phyloP scores from a whole-genome alignment of 2,113 vertebrate species.

The Circaetus cinerascens region DNA sequence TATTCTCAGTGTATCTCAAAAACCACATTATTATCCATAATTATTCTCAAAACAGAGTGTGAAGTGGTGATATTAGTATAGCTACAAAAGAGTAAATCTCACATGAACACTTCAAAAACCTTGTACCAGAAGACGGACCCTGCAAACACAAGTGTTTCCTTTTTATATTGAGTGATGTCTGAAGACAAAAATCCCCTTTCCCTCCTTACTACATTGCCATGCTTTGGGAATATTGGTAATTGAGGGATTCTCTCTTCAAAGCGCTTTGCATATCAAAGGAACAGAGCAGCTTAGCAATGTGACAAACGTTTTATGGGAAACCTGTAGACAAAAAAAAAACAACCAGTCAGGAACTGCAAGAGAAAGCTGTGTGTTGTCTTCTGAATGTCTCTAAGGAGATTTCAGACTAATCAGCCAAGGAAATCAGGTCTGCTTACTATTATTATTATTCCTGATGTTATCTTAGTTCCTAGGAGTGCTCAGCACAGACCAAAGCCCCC shows the following conservation, averaged over 20 bases:
- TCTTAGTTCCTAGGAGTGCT: neutral
- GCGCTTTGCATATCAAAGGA: neutral
- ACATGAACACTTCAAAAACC: neutral
- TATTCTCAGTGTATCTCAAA: neutral
- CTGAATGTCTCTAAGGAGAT: neutral
- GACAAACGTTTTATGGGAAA: conserved; percentile 1
- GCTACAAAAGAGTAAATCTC: neutral
- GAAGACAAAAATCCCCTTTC: neutral
- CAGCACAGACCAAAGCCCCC: neutral
- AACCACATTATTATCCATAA: neutral
- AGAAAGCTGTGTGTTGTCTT: neutral
- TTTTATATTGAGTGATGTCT: neutral
- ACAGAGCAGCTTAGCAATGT: neutral
- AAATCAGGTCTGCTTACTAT: neutral
- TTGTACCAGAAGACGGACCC: neutral
- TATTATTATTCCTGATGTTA: neutral
- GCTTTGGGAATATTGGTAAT: neutral
- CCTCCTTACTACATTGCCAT: neutral
- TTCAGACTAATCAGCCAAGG: conserved; percentile 3
- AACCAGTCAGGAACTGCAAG: neutral
- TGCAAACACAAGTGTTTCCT: neutral
- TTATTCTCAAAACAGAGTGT: neutral
- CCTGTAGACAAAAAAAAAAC: neutral
- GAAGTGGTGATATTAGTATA: neutral
- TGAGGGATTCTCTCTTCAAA: neutral